These are phyloP conservation scores for Chamaetylas fuelleborni DNA, from an alignment of 2,113 vertebrate species.

Conservation along the genomic window DNA sequence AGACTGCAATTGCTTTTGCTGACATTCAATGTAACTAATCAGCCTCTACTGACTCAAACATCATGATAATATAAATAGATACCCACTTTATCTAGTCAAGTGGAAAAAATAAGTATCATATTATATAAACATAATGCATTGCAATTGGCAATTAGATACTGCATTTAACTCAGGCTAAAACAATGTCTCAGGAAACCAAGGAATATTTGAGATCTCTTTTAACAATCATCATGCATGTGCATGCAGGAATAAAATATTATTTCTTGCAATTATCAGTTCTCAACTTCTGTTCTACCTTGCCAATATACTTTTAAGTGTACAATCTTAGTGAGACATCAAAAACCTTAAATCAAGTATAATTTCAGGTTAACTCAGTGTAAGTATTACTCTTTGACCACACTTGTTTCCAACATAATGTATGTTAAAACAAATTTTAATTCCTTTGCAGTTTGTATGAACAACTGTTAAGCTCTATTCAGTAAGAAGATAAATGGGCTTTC, in stretches of 20 bases:
- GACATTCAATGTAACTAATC: slow-evolving; percentile 31
- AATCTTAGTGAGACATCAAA: not conserved
- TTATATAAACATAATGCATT: slow-evolving; percentile 66
- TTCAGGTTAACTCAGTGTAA: not conserved
- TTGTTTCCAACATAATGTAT: not conserved
- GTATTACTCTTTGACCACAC: not conserved
- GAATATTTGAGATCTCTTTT: not conserved
- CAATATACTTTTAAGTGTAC: not conserved
- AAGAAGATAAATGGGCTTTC: not conserved
- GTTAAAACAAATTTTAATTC: not conserved
- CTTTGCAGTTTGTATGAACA: not conserved
- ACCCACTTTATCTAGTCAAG: slow-evolving; percentile 57
- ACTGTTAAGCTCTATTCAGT: not conserved
- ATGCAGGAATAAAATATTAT: not conserved
- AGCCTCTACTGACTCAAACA: slow-evolving; percentile 41
- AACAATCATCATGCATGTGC: not conserved
- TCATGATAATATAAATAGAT: slow-evolving; percentile 66
- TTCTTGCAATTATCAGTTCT: slow-evolving; percentile 25
- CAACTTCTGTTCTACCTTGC: not conserved
- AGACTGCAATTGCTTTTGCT: slow-evolving; percentile 36
- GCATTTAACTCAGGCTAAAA: slow-evolving; percentile 47
- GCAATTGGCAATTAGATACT: slow-evolving; percentile 60
- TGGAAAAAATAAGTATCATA: slow-evolving; percentile 66
- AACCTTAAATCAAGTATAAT: not conserved
- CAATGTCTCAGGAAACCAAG: slow-evolving; percentile 11